These are phyloP conservation scores for Euleptes europaea DNA, from an alignment of 2,113 vertebrate species.

Conservation along the genomic window DNA sequence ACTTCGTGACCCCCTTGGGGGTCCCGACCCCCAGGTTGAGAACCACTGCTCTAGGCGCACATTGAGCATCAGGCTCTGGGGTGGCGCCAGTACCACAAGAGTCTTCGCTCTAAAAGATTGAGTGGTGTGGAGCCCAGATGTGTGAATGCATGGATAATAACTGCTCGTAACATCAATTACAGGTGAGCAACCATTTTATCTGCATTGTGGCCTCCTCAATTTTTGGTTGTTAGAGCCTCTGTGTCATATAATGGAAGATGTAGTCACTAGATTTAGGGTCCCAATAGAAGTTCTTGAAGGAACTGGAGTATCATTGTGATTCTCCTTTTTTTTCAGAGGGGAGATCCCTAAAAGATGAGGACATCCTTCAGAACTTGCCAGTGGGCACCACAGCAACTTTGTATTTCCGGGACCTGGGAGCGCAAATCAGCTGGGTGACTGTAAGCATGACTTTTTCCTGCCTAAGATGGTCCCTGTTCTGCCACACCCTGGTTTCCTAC, in stretches of 20 bases:
- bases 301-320: not conserved
- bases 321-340: conserved; percentile 80
- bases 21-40: too few relatives aligned
- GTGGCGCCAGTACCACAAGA: too few relatives aligned
- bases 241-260: not conserved
- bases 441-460: conserved; percentile 72
- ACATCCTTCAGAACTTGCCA: conserved; percentile 90
- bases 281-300: not conserved
- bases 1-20: too few relatives aligned
- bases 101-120: too few relatives aligned
- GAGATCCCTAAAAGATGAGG: conserved; percentile 91
- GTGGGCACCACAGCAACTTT: conserved; percentile 95
- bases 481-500: too few relatives aligned
- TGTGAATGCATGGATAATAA: too few relatives aligned
- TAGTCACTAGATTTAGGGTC: too few relatives aligned
- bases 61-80: too few relatives aligned
- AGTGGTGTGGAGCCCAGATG: too few relatives aligned
- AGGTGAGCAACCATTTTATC: too few relatives aligned
- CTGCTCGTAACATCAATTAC: too few relatives aligned
- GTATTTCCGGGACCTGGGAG: conserved; percentile 93
- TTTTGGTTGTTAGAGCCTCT: not conserved
- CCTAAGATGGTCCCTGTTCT: not conserved
- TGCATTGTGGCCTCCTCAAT: not conserved
- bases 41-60: too few relatives aligned
- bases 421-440: conserved; percentile 97